Percentiles rank a stretch among this genome's conserved stretches.
phyloP scores from a whole-genome alignment of 2,797 vertebrate species.

The Nannoperca obscura region DNA sequence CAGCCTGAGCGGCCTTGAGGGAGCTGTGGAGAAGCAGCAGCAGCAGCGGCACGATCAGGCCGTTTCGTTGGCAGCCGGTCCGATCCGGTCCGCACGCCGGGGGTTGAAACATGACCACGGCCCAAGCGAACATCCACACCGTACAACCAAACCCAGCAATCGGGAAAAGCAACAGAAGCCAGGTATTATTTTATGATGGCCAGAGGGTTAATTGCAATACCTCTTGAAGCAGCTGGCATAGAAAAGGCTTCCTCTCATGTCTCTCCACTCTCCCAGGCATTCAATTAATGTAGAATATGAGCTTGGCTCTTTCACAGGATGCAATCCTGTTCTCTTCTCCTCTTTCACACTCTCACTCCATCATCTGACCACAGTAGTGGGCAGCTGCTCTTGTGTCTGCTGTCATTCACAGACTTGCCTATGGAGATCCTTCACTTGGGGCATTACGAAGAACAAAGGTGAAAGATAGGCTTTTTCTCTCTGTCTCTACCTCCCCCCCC shows the following conservation, averaged over 20 bases:
- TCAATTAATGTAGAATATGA: conserved; percentile 77
- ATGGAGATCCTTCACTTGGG: conserved; percentile 70
- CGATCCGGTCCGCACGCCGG: conserved; percentile 54
- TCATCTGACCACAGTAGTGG: conserved; percentile 66
- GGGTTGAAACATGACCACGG: conserved; percentile 77
- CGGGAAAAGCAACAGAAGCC: conserved; percentile 54
- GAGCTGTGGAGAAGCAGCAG: conserved; percentile 78
- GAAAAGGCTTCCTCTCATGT: conserved; percentile 76
- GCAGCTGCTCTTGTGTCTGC: conserved; percentile 64
- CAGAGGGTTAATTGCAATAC: conserved; percentile 75
- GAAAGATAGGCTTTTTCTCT: conserved; percentile 69
- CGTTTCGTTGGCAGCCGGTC: conserved; percentile 52
- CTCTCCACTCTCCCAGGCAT: conserved; percentile 69
- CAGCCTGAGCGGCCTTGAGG: conserved; percentile 81
- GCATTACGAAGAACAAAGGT: conserved; percentile 80
- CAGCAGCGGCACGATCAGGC: conserved; percentile 63
- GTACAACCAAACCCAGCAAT: conserved; percentile 49
- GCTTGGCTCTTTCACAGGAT: conserved; percentile 63
- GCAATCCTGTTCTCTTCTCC: conserved; percentile 63
- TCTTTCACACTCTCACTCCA: conserved; percentile 72
- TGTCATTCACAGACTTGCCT: conserved; percentile 66
- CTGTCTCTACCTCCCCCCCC: conserved; percentile 32
- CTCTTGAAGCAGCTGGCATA: conserved; percentile 73
- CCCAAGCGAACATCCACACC: conserved; percentile 37
- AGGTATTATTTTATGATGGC: conserved; percentile 73